Evolutionary conservation across 2,888 invertebrate genomes (phyloP).

Genomic region (Coecobrya sp.): DNA sequence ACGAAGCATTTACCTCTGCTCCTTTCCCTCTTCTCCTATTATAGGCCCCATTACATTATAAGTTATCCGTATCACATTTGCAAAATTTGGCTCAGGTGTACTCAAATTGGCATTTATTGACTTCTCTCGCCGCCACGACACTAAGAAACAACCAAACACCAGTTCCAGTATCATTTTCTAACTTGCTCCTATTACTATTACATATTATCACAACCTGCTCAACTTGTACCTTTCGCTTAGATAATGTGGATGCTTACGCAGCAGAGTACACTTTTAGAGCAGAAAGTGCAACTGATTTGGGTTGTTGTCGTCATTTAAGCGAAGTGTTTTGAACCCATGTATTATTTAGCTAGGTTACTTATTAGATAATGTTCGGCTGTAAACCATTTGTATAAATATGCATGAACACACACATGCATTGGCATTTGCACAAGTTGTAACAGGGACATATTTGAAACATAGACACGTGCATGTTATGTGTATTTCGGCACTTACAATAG

Average conservation of each 20-base stretch:
- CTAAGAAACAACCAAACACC: neutral
- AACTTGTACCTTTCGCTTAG: neutral
- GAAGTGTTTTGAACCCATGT: conserved; percentile 28
- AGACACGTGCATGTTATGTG: conserved; percentile 13
- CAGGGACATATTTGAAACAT: neutral
- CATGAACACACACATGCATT: neutral
- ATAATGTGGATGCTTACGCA: neutral
- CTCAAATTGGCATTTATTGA: conserved; percentile 78
- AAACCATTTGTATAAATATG: conserved; percentile 50
- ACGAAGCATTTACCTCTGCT: neutral
- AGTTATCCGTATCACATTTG: conserved; percentile 36
- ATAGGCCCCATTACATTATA: neutral
- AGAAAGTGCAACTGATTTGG: conserved; percentile 41
- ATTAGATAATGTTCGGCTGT: conserved; percentile 4
- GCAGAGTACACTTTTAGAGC: neutral
- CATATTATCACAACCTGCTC: neutral
- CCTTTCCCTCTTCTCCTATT: neutral
- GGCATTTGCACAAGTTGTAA: neutral
- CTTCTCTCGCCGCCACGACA: conserved; percentile 60
- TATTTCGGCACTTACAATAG: conserved; percentile 20
- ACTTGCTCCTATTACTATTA: conserved; percentile 39
- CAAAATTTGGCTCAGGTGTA: conserved; percentile 77
- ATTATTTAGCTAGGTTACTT: conserved; percentile 31
- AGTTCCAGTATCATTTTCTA: neutral
- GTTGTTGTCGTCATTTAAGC: conserved; percentile 10